Percentiles rank a stretch among this genome's conserved stretches.
Conservation (phyloP, 1,140 invertebrate species). For the Mizuhopecten yessoensis region DNA sequence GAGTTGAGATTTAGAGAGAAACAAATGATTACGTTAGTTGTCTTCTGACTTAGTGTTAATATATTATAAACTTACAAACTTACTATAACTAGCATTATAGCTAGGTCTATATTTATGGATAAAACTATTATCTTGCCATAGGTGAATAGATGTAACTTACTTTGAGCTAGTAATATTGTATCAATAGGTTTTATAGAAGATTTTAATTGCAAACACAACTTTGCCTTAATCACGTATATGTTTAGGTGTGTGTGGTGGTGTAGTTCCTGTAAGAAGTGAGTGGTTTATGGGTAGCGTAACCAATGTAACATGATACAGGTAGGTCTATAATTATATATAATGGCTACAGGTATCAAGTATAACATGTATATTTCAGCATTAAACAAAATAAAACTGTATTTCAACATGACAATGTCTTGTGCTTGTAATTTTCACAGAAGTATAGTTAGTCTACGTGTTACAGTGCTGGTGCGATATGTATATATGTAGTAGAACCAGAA, state of each 20-base stretch:
- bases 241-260: no score
- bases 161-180: not conserved
- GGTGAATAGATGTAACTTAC: not conserved
- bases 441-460: no score
- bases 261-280: no score
- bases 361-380: not conserved
- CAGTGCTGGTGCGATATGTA: no score
- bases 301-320: not conserved
- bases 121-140: slow-evolving; percentile 19
- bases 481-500: no score
- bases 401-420: not conserved
- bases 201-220: not conserved
- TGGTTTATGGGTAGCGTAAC: no score
- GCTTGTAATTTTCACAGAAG: no score
- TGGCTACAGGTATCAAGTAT: not conserved
- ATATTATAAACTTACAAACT: no score
- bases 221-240: not conserved
- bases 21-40: no score
- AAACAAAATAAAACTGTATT: slow-evolving; percentile 24
- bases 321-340: not conserved
- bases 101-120: not conserved
- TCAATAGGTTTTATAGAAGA: not conserved
- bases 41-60: no score
- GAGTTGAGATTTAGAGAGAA: no score
- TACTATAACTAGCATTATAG: not conserved